phyloP scores from a whole-genome alignment of 2,113 vertebrate species.

The Tetraodon nigroviridis region DNA sequence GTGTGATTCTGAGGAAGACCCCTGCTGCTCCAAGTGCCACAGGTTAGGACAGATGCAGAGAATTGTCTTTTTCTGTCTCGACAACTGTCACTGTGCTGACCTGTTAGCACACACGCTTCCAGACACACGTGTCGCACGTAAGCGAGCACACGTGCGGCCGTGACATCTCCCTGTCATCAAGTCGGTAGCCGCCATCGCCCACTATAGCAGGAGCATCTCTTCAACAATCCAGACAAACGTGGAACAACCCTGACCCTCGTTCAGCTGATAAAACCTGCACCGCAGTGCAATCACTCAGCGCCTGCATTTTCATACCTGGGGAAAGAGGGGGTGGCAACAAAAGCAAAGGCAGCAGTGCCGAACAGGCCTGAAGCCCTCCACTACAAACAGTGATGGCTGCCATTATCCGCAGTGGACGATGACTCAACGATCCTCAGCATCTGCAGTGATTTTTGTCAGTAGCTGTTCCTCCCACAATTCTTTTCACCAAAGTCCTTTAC shows the following conservation, averaged over 20 bases:
- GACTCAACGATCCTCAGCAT: constrained; percentile 45
- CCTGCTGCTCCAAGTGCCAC: constrained; percentile 41
- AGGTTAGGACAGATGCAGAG: constrained; percentile 37
- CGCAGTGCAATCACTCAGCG: constrained; percentile 16
- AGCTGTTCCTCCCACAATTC: constrained; percentile 29
- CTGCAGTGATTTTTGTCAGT: constrained; percentile 32
- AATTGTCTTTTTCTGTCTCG: constrained; percentile 47
- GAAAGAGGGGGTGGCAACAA: background rate
- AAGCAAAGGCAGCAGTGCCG: background rate
- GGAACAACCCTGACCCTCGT: constrained; percentile 2
- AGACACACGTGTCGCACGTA: constrained; percentile 5
- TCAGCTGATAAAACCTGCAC: constrained; percentile 31
- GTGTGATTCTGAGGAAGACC: constrained; percentile 47
- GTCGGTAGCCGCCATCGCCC: too few relatives aligned
- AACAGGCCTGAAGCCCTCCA: constrained; percentile 18
- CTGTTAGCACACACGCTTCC: constrained; percentile 42
- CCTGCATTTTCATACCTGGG: constrained; percentile 30
- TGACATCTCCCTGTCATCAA: too few relatives aligned
- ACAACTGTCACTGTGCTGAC: constrained; percentile 41
- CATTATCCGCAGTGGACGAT: constrained; percentile 41
- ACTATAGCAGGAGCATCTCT: background rate
- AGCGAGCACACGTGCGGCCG: too few relatives aligned
- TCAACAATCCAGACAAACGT: background rate
- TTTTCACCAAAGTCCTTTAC: constrained; percentile 27
- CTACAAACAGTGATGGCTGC: constrained; percentile 46